Evolutionary conservation across 2,797 vertebrate species (phyloP), one percentile per base, ranked within the genome.

Genomic region (Simalia tracyae): DNA sequence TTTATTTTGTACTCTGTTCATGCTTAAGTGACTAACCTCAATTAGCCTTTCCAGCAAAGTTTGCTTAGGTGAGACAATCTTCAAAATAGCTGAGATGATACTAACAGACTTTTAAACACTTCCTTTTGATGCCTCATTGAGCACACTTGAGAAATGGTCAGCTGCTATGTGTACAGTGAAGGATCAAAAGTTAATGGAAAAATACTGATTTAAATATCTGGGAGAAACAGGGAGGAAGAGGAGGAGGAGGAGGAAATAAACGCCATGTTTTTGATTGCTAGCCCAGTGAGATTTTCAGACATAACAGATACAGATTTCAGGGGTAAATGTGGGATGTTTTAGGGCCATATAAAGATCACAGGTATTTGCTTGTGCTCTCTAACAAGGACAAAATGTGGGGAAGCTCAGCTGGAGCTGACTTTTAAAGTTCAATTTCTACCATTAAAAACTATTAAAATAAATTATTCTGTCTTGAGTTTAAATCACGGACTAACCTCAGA

Each of bases 401-500:
- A 76, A 22, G 5, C 11, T 54, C 19, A 63, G 17, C 11, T 81
- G 19, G 19, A 84, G 19, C 5, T 4, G 22, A 36, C 31, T 64
- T 68, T 50, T 60, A 17, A 56, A 11, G 36, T 24, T 57, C 60
- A 59, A 26, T 90, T 76, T 63, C 24, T 14, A 28, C 42, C 14
- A 86, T 61, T 60, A 59, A 91, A 42, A 61, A 11, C 19, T 24
- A 54, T 63, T 68, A 85, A 86, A 68, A 46, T 59, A 85, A 59
- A 54, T 46, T 19, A 86, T 60, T 31, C 87, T 1, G 31, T 42
- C 0, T 42, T 0, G 36, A 60, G 42, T 56, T 81, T 22, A 64
- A 93, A 64, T 0, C 1, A 31, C 8, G 7, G 14, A 5, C 97
- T 97, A 68, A 99, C 99, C 98, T 99, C 99, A 0, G 99, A 99